A percentile compares a stretch with the other conserved stretches of the same genome.
These are phyloP conservation scores for Alca torda DNA, from an alignment of 2,797 vertebrate species.

Conservation along the genomic window DNA sequence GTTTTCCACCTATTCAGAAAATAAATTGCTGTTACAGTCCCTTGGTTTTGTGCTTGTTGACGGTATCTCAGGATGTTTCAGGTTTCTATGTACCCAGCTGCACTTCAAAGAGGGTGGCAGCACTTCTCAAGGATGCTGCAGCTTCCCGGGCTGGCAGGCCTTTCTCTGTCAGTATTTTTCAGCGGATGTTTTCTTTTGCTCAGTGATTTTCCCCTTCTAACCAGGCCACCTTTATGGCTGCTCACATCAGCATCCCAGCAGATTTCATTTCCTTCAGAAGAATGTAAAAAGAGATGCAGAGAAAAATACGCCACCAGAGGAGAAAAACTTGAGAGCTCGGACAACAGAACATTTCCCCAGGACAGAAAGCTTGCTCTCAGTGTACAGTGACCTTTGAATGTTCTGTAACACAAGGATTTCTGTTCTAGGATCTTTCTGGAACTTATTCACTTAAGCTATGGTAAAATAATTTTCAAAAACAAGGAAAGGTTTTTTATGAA, in stretches of 20 bases:
- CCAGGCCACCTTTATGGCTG: not conserved
- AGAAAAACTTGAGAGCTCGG: not conserved
- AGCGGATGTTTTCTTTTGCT: not conserved
- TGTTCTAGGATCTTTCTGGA: not conserved
- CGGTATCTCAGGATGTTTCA: not conserved
- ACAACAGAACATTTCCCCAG: not conserved
- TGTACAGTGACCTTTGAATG: not conserved
- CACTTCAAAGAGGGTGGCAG: not conserved
- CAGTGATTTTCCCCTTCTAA: not conserved
- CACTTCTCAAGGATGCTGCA: not conserved
- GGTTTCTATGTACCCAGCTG: not conserved
- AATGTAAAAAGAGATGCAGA: not conserved
- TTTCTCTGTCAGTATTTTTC: not conserved
- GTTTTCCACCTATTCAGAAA: not conserved
- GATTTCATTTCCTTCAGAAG: not conserved
- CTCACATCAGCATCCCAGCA: not conserved
- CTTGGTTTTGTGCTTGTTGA: not conserved
- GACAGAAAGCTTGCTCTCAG: not conserved
- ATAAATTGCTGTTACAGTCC: not conserved
- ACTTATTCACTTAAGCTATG: not conserved
- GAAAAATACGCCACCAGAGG: not conserved
- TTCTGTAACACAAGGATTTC: not conserved
- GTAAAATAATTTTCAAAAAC: not conserved
- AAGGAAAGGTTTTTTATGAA: not conserved
- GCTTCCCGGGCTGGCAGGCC: not conserved